Evolutionary conservation across 2,888 invertebrate genomes (phyloP).

Genomic region (Ichneumoninae sp.): DNA sequence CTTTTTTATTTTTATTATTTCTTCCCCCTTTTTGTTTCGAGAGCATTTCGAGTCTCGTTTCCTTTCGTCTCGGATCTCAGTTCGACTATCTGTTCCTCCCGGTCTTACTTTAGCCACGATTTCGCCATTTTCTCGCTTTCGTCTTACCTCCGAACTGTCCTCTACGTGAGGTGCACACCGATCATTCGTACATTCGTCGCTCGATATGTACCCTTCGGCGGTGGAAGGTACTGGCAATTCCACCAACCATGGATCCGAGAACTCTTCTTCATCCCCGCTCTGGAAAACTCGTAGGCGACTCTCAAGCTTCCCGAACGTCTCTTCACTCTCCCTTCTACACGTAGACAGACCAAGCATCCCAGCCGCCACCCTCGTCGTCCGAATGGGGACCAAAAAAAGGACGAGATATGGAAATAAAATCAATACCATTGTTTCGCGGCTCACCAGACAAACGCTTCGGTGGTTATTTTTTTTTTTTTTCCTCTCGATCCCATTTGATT

Average conservation of each 20-base stretch:
- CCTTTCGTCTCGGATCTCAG: background rate
- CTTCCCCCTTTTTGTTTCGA: constrained; percentile 32
- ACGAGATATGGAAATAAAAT: constrained; percentile 83
- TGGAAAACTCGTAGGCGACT: constrained; percentile 52
- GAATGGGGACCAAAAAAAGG: constrained; percentile 65
- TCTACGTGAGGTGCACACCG: constrained; percentile 83
- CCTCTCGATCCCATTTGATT: constrained; percentile 32
- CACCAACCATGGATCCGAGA: constrained; percentile 51
- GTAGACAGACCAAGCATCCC: constrained; percentile 65
- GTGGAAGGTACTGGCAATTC: constrained; percentile 42
- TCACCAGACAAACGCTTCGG: constrained; percentile 68
- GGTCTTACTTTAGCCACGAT: constrained; percentile 45
- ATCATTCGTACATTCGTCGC: constrained; percentile 82
- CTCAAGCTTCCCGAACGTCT: constrained; percentile 49
- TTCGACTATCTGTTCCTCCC: constrained; percentile 31
- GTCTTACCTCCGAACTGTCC: constrained; percentile 65
- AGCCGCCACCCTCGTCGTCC: constrained; percentile 65
- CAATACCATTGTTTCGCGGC: constrained; percentile 84
- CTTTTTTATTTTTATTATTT: background rate
- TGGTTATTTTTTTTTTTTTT: background rate
- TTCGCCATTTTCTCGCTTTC: constrained; percentile 61
- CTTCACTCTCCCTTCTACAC: constrained; percentile 55
- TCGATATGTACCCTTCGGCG: constrained; percentile 81
- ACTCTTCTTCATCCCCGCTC: constrained; percentile 38
- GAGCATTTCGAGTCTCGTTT: constrained; percentile 51